Percentiles rank a stretch among this genome's conserved stretches.
These are phyloP conservation scores for Marmota monax DNA, from an alignment of 2,113 vertebrate species.

Conservation along the genomic window DNA sequence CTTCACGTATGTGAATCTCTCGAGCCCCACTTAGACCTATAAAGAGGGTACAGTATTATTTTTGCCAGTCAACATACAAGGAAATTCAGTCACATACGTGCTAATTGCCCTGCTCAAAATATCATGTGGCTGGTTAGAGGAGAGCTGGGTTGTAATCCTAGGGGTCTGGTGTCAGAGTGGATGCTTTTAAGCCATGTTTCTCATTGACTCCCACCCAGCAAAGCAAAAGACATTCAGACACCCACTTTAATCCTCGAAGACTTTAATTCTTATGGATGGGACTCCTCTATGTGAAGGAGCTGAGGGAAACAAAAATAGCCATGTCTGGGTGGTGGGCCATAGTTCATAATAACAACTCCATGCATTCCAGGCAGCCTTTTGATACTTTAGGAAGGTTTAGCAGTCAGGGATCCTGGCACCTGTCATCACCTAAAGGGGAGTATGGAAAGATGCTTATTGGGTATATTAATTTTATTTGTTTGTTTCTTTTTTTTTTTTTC, in stretches of 20 bases:
- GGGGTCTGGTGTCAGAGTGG: neutral
- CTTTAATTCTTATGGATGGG: neutral
- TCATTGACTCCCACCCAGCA: neutral
- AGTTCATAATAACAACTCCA: neutral
- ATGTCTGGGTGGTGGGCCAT: neutral
- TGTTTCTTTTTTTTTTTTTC: neutral
- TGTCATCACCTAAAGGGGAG: rapidly evolving
- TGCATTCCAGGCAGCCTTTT: neutral
- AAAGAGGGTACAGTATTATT: neutral
- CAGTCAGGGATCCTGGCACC: neutral
- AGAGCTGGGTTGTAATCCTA: neutral
- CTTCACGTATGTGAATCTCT: neutral
- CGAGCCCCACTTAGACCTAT: neutral
- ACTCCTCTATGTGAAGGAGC: neutral
- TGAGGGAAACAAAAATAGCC: neutral
- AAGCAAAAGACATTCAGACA: neutral
- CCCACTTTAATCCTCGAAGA: neutral
- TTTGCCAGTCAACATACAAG: neutral
- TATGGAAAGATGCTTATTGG: neutral
- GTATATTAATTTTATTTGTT: neutral
- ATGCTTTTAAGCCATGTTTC: neutral
- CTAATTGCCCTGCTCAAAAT: neutral
- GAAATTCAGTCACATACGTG: neutral
- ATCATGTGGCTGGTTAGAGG: neutral
- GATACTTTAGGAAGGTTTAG: too few species aligned